Base-by-base conservation (phyloP, 2,113 vertebrate genomes). In the Protomyctophum bolini region DNA sequence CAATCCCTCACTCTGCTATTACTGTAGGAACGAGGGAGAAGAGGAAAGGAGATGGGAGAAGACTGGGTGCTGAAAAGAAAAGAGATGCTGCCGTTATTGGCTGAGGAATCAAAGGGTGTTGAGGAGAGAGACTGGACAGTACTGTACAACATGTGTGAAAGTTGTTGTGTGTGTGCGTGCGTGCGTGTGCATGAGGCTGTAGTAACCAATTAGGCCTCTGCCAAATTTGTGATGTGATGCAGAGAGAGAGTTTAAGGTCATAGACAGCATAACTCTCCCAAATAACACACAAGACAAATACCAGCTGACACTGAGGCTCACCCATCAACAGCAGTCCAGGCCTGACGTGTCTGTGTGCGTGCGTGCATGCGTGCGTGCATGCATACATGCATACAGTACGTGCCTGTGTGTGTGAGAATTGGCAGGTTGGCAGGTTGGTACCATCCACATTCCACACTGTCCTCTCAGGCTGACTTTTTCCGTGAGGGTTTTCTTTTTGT, bases 271-370 rank as follows among this genome's bases (percentile, higher is more conserved):
- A 66, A 52, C 57, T 77, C 75, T 50, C 8, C 54, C 63, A 61
- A 70, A 74, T 68, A 78, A 73, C 46, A 76, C 52, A 56, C 11
- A 10, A 82, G 78, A 77, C 72, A 79, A 85, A 87, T 75, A 76
- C 58, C 58, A 77, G 60, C 73, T 79, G 86, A 88, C 83, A n/a
- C n/a, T n/a, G n/a, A 82, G 71, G 77, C 74, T 84, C 77, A 77
- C 72, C 66, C 70, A 64, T 76, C 57, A 82, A 63, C 76, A 85
- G 83, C 80, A 82, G 72, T 72, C 74, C 66, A 59, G 69, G 47
- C 29, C 54, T 88, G 83, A 76, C 77, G 71, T 21, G 21, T 87
- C 77, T 82, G 63, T 59, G 59, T 73, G 66, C 70, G 62, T 69
- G 58, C 61, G 28, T 69, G 48, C 10, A 52, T 67, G 58, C 15